Percentiles rank a stretch among this genome's conserved stretches.
These are phyloP conservation scores for Rhinichthys klamathensis DNA, from an alignment of 2,113 vertebrate genomes.

Conservation along the genomic window DNA sequence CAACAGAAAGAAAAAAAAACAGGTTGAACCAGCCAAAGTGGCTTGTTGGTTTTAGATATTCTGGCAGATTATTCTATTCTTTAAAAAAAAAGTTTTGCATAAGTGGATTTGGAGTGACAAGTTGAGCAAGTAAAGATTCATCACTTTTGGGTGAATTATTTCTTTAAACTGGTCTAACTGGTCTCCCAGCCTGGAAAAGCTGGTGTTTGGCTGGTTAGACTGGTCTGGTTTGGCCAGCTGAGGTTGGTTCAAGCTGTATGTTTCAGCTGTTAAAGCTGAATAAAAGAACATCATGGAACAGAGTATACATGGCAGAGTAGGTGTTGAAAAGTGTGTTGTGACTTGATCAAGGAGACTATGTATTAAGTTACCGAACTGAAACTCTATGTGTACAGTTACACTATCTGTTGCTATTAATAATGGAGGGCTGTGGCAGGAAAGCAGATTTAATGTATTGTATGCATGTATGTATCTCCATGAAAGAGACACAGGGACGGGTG, in stretches of 20 bases:
- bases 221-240: neutral
- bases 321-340: neutral
- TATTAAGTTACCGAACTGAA: neutral
- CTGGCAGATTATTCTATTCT: neutral
- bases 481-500: neutral
- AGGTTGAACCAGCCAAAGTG: no score
- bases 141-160: neutral
- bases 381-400: neutral
- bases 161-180: neutral
- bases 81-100: neutral
- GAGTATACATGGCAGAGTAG: neutral
- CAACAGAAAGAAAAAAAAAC: neutral
- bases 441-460: neutral
- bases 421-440: slow-evolving; percentile 9
- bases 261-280: neutral
- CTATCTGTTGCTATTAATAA: slow-evolving; percentile 8
- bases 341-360: neutral
- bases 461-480: neutral
- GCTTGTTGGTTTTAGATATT: neutral
- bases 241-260: neutral
- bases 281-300: neutral
- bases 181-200: neutral
- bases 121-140: no score
- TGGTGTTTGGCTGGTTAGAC: neutral
- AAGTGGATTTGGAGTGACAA: neutral